Conservation (phyloP, 2,888 invertebrate genomes). For the Protonemura montana region DNA sequence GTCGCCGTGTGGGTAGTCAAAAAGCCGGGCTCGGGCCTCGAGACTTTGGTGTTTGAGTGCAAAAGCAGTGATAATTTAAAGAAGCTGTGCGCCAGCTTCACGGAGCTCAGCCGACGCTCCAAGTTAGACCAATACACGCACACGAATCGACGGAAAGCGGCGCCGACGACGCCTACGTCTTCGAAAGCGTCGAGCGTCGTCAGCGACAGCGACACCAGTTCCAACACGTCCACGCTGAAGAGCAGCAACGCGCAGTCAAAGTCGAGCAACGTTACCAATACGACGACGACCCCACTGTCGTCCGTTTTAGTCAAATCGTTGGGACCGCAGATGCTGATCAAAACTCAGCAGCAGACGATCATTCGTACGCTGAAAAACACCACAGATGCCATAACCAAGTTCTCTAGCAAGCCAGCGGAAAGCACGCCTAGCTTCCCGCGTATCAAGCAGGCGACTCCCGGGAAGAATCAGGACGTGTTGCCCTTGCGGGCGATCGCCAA, state of each 20-base stretch:
- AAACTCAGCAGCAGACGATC: slow-evolving; percentile 35
- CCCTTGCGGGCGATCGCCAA: slow-evolving; percentile 27
- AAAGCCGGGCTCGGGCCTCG: slow-evolving; percentile 49
- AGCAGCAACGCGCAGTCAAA: background rate
- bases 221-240: slow-evolving; percentile 31
- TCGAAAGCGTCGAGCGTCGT: slow-evolving; percentile 41
- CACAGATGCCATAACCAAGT: slow-evolving; percentile 39
- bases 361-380: slow-evolving; percentile 37
- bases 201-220: slow-evolving; percentile 15
- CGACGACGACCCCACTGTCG: slow-evolving; percentile 26
- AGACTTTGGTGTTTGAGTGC: slow-evolving; percentile 55
- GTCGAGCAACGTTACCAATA: slow-evolving; percentile 4
- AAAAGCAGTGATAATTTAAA: slow-evolving; percentile 53
- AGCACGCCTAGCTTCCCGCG: slow-evolving; percentile 30
- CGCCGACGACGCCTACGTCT: background rate
- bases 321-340: slow-evolving; percentile 9
- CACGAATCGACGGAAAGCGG: slow-evolving; percentile 48
- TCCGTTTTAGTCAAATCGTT: slow-evolving; percentile 37
- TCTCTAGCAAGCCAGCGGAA: slow-evolving; percentile 24
- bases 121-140: slow-evolving; percentile 51
- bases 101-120: slow-evolving; percentile 53
- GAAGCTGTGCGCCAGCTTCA: slow-evolving; percentile 53
- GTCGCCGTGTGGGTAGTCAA: slow-evolving; percentile 56
- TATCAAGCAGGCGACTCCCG: background rate
- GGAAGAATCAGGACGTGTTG: slow-evolving; percentile 18